Evolutionary conservation across 2,888 invertebrate species (phyloP).

Genomic region (Dichetophora obliterata): DNA sequence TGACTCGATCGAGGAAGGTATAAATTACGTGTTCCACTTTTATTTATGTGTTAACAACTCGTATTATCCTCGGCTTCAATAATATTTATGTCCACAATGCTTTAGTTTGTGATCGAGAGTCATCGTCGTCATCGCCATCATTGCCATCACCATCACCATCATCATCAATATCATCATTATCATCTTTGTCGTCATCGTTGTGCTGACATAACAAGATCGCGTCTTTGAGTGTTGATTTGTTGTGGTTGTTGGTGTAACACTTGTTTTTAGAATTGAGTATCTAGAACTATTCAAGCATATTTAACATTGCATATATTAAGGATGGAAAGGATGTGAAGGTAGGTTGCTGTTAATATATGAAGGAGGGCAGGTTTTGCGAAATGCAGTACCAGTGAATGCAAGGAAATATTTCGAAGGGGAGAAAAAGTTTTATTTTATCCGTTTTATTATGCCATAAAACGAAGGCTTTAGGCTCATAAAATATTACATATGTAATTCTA

Average conservation of each 20-base stretch:
- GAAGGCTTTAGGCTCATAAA: too few relatives aligned
- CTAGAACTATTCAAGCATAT: too few relatives aligned
- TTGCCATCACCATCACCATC: conserved; percentile 32
- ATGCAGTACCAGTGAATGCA: too few relatives aligned
- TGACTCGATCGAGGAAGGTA: conserved; percentile 40
- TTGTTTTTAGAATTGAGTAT: not conserved
- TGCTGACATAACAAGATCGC: conserved; percentile 3
- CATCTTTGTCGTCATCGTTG: conserved; percentile 27
- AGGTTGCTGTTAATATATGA: too few relatives aligned
- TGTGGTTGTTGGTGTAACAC: conserved; percentile 35
- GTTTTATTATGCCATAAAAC: too few relatives aligned
- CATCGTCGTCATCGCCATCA: conserved; percentile 19
- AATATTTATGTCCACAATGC: conserved; percentile 7
- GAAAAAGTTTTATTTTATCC: too few relatives aligned
- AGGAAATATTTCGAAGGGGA: too few relatives aligned
- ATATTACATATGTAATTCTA: too few relatives aligned
- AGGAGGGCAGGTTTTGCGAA: too few relatives aligned
- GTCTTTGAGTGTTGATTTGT: conserved; percentile 37
- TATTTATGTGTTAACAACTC: conserved; percentile 46
- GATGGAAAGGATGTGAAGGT: too few relatives aligned
- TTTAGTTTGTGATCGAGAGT: conserved; percentile 4
- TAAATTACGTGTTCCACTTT: conserved; percentile 47
- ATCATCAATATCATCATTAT: conserved; percentile 23
- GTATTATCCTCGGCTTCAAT: conserved; percentile 23
- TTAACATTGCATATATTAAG: too few relatives aligned